Evolutionary conservation across 2,888 invertebrate genomes (phyloP).

Genomic region (Patella pellucida): DNA sequence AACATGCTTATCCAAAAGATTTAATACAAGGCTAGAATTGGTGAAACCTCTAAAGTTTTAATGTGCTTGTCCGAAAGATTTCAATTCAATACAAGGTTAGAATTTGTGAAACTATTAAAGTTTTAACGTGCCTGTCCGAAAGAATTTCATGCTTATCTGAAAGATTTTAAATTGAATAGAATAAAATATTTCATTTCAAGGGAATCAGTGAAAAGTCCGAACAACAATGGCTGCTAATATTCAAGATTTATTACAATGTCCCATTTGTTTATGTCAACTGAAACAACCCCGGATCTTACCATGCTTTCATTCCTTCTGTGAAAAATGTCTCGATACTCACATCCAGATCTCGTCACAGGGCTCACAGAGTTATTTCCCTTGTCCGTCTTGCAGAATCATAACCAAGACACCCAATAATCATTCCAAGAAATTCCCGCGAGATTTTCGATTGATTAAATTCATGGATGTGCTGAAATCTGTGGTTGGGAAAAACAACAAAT

Average conservation of each 20-base stretch:
- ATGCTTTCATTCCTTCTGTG: slow-evolving; percentile 44
- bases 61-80: too few relatives aligned
- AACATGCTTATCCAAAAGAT: too few relatives aligned
- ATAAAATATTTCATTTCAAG: too few relatives aligned
- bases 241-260: slow-evolving; percentile 40
- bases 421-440: slow-evolving; percentile 37
- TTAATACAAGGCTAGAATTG: too few relatives aligned
- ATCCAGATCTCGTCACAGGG: slow-evolving; percentile 24
- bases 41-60: too few relatives aligned
- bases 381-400: slow-evolving; percentile 39
- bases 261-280: slow-evolving; percentile 40
- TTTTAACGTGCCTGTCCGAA: too few relatives aligned
- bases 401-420: slow-evolving; percentile 32
- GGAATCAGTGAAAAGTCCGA: too few relatives aligned
- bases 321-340: slow-evolving; percentile 36
- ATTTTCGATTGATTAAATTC: slow-evolving; percentile 40
- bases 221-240: neutral
- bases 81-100: too few relatives aligned
- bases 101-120: too few relatives aligned
- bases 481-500: slow-evolving; percentile 11
- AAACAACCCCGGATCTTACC: slow-evolving; percentile 37
- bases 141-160: too few relatives aligned
- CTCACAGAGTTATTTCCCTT: slow-evolving; percentile 29
- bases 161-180: too few relatives aligned
- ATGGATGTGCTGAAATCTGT: slow-evolving; percentile 30